Evolutionary conservation across 2,797 vertebrate species (phyloP), one percentile per base, ranked within the genome.

Genomic region (Pseudomugil gertrudae): DNA sequence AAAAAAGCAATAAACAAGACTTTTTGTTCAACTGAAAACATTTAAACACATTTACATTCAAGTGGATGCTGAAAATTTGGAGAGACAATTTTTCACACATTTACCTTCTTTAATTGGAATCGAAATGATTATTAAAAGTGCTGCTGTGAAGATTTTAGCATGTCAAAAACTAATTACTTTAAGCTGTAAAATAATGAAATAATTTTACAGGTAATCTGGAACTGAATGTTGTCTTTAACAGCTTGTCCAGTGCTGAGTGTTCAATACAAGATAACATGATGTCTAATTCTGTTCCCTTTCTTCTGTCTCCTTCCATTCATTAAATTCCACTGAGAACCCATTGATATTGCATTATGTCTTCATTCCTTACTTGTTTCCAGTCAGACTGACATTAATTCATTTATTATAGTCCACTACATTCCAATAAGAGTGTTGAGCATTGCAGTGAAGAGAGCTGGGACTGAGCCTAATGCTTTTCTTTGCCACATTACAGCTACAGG

Each of bases 351-450:
- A 74, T 84, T 53, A 77, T 68, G 57, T 78, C 72, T 79, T 80
- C 35, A 47, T 69, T 69, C 38, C 52, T 79, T 68, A 52, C 64
- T 59, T 76, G 56, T 77, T 63, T 75, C 53, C 61, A 66, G 69
- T 67, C 78, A 79, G 66, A 80, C 81, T 57, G 65, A 66, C 79
- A 70, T 52, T 79, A 73, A 80, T 83, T 84, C 57, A 79, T 83
- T 74, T 80, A 80, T 78, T 74, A 76, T 50, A 62, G 30, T 54
- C 52, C 66, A 70, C 54, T 57, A 78, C 78, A 79, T 84, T 85
- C 79, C 82, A 60, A 66, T 64, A 72, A 65, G 52, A 62, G 69
- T 77, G 80, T 81, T 70, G 69, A 72, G 36, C 33, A 77, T 62
- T 81, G 61, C 71, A 85, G 79, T 74, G 38, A 77, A 80, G 66